Percentiles rank a stretch among this genome's conserved stretches.
phyloP scores from a whole-genome alignment of 2,888 invertebrate species.

The Cephus pulcher region DNA sequence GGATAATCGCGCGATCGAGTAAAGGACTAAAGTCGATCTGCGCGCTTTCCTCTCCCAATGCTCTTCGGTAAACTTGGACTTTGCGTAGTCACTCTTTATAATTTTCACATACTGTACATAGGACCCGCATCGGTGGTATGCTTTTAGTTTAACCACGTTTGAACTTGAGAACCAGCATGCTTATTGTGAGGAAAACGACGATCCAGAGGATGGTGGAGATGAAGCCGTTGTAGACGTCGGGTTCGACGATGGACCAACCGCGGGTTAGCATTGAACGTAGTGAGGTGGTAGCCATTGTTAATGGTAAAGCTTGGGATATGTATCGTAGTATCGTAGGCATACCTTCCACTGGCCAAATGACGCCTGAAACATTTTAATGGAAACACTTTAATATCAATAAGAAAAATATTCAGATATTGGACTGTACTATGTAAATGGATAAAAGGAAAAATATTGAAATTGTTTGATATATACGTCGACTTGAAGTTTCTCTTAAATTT shows the following conservation, averaged over 20 bases:
- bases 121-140: not conserved
- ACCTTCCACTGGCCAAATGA: slow-evolving; percentile 96
- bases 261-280: slow-evolving; percentile 87
- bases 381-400: no score
- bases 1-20: no score
- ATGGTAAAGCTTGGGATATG: slow-evolving; percentile 84
- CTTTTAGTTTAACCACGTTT: slow-evolving; percentile 76
- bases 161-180: slow-evolving; percentile 82
- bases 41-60: no score
- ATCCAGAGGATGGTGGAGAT: slow-evolving; percentile 90
- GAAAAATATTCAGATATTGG: no score
- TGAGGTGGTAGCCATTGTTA: slow-evolving; percentile 93
- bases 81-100: slow-evolving; percentile 11
- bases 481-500: no score
- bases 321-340: slow-evolving; percentile 89
- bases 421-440: no score
- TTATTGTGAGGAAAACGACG: slow-evolving; percentile 82
- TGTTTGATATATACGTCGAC: no score
- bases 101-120: slow-evolving; percentile 19
- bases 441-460: no score
- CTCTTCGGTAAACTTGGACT: no score
- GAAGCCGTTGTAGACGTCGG: slow-evolving; percentile 89
- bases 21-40: no score
- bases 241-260: slow-evolving; percentile 86
- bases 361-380: slow-evolving; percentile 70